Evolutionary conservation across 2,797 vertebrate species (phyloP).

Genomic region (Eutrigla gurnardus): DNA sequence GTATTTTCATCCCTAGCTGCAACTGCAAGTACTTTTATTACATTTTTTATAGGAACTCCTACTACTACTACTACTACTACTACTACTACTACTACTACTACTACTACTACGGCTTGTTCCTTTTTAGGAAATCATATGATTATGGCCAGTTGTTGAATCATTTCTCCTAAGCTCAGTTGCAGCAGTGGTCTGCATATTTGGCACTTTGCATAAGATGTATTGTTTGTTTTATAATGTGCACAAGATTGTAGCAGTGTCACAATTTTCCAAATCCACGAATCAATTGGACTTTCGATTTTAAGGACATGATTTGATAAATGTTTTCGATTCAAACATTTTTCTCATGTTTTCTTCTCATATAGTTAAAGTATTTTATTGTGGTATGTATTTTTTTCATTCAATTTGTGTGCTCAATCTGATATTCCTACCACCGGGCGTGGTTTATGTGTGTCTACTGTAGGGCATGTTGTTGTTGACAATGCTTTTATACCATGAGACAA

Average conservation of each 20-base stretch:
- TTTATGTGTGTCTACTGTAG: constrained; percentile 7
- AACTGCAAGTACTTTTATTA: too few species aligned
- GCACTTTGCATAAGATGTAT: neutral
- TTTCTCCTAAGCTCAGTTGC: neutral
- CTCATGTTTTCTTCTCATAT: neutral
- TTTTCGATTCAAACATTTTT: too few species aligned
- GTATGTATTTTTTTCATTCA: neutral
- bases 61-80: neutral
- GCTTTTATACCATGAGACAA: constrained; percentile 13
- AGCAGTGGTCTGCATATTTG: neutral
- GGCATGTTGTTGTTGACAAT: constrained; percentile 25
- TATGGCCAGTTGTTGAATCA: neutral
- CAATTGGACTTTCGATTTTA: too few species aligned
- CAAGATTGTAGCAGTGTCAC: too few species aligned
- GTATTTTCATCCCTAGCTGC: too few species aligned
- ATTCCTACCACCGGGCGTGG: neutral
- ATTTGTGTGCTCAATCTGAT: neutral
- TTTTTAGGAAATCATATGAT: neutral
- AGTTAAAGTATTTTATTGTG: too few species aligned
- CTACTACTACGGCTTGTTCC: neutral
- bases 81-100: neutral
- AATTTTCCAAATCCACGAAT: too few species aligned
- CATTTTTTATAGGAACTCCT: too few species aligned
- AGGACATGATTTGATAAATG: too few species aligned
- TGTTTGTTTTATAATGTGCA: too few species aligned